phyloP scores from a whole-genome alignment of 1,140 invertebrate species.

The Cydia amplana region DNA sequence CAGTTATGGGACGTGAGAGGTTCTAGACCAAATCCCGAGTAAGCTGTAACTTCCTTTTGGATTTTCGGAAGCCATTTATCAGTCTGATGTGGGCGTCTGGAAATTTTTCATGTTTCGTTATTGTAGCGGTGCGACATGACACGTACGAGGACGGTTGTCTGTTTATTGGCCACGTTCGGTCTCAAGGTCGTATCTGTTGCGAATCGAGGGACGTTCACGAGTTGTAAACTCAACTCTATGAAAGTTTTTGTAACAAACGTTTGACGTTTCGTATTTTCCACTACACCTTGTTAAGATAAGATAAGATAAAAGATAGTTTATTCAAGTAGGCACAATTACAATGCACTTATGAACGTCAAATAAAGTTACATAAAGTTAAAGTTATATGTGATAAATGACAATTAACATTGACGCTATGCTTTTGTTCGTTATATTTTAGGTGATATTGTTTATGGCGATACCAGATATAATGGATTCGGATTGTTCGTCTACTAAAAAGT shows the following conservation, averaged over 20 bases:
- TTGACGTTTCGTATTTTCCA: neutral
- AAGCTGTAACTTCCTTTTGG: slow-evolving; percentile 83
- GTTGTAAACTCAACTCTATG: neutral
- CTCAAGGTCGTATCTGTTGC: slow-evolving; percentile 53
- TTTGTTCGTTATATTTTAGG: neutral
- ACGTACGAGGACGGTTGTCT: slow-evolving; percentile 58
- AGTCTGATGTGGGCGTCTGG: slow-evolving; percentile 79
- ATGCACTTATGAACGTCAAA: no score
- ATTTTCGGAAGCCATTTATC: slow-evolving; percentile 84
- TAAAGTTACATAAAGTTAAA: no score
- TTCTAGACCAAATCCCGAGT: slow-evolving; percentile 81
- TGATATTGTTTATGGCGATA: neutral
- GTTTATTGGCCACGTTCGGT: slow-evolving; percentile 54
- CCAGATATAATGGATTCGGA: no score
- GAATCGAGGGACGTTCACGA: slow-evolving; percentile 17
- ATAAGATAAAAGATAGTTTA: no score
- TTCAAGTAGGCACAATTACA: no score
- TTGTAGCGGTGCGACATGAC: slow-evolving; percentile 65
- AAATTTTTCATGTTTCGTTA: slow-evolving; percentile 80
- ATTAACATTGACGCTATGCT: neutral
- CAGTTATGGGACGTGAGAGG: slow-evolving; percentile 79
- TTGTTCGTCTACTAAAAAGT: neutral
- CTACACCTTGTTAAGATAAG: neutral
- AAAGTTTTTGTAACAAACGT: neutral
- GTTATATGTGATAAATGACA: no score